These are phyloP conservation scores for Actenoides hombroni DNA, from an alignment of 2,113 vertebrate genomes.

Conservation along the genomic window DNA sequence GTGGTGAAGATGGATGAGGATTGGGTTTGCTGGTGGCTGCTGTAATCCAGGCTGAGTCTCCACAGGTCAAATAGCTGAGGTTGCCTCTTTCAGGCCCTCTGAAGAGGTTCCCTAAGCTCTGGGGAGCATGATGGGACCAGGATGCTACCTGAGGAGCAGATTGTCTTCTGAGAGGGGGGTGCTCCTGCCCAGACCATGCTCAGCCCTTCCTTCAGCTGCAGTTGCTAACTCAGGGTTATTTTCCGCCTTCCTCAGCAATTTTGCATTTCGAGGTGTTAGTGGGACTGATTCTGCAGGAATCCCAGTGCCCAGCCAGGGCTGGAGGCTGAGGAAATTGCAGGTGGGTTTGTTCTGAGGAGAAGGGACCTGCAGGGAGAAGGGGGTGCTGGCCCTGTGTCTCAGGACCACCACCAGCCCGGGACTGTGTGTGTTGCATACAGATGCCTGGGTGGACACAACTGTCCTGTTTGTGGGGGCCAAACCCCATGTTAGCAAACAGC, in stretches of 20 bases:
- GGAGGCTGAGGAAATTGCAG: not conserved
- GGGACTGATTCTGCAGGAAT: not conserved
- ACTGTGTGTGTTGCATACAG: not conserved
- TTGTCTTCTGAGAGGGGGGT: not conserved
- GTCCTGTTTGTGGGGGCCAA: not conserved
- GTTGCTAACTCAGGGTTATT: not conserved
- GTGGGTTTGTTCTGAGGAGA: not conserved
- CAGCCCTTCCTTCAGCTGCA: not conserved
- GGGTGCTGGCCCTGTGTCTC: not conserved
- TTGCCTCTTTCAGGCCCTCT: not conserved
- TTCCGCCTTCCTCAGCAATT: not conserved
- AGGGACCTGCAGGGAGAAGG: not conserved
- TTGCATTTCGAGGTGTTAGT: not conserved
- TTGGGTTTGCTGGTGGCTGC: not conserved
- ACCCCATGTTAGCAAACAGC: not conserved
- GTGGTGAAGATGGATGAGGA: not conserved
- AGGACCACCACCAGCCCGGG: not conserved
- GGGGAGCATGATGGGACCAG: not conserved
- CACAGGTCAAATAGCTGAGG: fast-evolving
- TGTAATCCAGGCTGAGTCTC: not conserved
- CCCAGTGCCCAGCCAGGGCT: not conserved
- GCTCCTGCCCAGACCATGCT: not conserved
- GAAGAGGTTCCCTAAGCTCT: not conserved
- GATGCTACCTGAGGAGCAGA: not conserved
- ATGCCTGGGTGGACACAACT: fast-evolving